Conservation (phyloP, 2,888 invertebrate species). For the Nomada hirtipes region DNA sequence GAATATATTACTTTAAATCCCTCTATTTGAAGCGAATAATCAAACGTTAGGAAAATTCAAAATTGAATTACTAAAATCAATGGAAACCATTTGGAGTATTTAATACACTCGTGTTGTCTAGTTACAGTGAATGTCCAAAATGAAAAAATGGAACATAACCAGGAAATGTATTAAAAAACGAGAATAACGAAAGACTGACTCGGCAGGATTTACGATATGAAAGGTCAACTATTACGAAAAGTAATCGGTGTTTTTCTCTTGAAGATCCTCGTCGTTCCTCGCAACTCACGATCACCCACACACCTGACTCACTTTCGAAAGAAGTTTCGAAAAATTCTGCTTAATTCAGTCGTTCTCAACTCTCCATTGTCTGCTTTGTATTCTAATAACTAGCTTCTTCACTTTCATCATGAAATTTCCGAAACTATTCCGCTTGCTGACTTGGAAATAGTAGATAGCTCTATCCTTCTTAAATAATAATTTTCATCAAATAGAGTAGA, state of each 20-base stretch:
- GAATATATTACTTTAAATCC: too few species aligned
- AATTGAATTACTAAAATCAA: too few species aligned
- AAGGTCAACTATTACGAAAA: constrained; percentile 44
- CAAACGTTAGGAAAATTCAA: too few species aligned
- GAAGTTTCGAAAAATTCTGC: constrained; percentile 48
- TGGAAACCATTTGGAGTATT: too few species aligned
- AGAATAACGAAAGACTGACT: constrained; percentile 11
- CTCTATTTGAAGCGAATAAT: too few species aligned
- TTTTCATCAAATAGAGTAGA: too few species aligned
- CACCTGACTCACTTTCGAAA: constrained; percentile 44
- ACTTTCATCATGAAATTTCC: not conserved
- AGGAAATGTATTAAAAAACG: not conserved
- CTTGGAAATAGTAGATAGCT: too few species aligned
- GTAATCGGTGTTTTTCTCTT: constrained; percentile 28
- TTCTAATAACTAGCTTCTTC: not conserved
- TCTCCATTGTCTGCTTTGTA: constrained; percentile 17
- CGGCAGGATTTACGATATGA: constrained; percentile 38
- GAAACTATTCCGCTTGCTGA: too few species aligned
- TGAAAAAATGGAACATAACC: not conserved
- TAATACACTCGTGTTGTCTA: not conserved
- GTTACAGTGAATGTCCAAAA: not conserved
- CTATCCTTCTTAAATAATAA: too few species aligned
- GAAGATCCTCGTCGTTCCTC: constrained; percentile 34
- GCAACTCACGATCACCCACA: constrained; percentile 38
- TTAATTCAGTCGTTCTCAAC: constrained; percentile 43